Base-by-base conservation (phyloP, 2,888 invertebrate genomes). In the Agrochola circellaris region DNA sequence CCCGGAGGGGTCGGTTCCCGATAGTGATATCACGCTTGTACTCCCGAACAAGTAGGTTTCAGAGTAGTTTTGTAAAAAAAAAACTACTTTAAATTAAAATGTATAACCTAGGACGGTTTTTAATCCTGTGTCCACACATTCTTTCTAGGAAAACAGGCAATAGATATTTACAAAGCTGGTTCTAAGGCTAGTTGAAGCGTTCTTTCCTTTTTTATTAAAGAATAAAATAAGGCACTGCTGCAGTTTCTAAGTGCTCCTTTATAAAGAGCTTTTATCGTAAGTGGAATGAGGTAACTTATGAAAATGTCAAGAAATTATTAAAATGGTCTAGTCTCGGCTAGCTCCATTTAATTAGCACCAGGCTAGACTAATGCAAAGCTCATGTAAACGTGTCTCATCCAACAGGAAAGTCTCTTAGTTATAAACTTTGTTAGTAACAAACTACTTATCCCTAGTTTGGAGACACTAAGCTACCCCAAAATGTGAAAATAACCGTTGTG, bases 311-410 rank as follows among this genome's bases (percentile, higher is more conserved):
- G 23, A 61, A 54, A 64, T 30, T 62, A 62, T 54, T 4, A 45
- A 26, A 54, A 60, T 56, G 5, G n/a, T 51, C 13, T 23, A 5
- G 30, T 48, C 9, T 26, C 7, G 26, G 45, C 17, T 67, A 78
- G 58, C 34, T 58, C 45, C n/a, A 61, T 20, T n/a, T 38, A 70
- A 76, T 82, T 62, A 70, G 38, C 30, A 58, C 30, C 7, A 34
- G 4, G 20, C 34, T 23, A 62, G 73, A 65, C 42, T 79, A 72
- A 84, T 79, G 80, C 42, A 17, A 56, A 38, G 65, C 42, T 68
- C 48, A 30, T 84, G 84, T 84, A 56, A n/a, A 62, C 0, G 5
- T 56, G 11, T 45, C 38, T 34, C 8, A 23, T 20, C 23, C 20
- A 38, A 20, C 13, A 7, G 23, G 1, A 66, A 30, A 51, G 56